Conservation (phyloP, 2,113 vertebrate genomes). For the Chloropsis hardwickii region DNA sequence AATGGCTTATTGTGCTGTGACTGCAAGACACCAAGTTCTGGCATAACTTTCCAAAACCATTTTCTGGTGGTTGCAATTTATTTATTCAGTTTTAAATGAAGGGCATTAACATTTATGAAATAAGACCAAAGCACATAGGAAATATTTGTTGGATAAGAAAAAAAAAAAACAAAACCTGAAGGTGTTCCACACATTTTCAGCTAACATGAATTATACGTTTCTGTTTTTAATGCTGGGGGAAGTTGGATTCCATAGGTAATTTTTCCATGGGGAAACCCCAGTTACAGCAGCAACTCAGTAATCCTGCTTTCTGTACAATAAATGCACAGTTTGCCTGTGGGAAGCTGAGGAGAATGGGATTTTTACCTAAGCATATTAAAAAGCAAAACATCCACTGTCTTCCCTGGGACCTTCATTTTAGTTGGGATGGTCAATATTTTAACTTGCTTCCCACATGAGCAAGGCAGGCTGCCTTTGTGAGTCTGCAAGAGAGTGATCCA, state of each 20-base stretch:
- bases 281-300: neutral
- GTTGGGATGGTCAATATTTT: neutral
- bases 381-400: neutral
- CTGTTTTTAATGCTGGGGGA: neutral
- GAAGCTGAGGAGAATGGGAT: neutral
- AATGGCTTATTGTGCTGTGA: neutral
- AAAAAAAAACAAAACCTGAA: neutral
- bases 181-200: neutral
- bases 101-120: neutral
- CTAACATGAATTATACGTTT: neutral
- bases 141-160: neutral
- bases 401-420: neutral
- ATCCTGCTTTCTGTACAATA: neutral
- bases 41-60: neutral
- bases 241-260: neutral
- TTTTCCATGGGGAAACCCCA: slow-evolving; percentile 2
- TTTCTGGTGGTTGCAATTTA: neutral
- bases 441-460: neutral
- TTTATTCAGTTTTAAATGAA: neutral
- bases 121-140: neutral
- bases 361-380: neutral
- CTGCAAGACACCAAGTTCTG: neutral
- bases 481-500: neutral
- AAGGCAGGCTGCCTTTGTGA: neutral
- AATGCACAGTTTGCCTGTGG: neutral